Percentiles rank a stretch among this genome's conserved stretches.
Evolutionary conservation across 35 echinoderm and acorn worm species (phyloP).

Genomic region (Lytechinus pictus): DNA sequence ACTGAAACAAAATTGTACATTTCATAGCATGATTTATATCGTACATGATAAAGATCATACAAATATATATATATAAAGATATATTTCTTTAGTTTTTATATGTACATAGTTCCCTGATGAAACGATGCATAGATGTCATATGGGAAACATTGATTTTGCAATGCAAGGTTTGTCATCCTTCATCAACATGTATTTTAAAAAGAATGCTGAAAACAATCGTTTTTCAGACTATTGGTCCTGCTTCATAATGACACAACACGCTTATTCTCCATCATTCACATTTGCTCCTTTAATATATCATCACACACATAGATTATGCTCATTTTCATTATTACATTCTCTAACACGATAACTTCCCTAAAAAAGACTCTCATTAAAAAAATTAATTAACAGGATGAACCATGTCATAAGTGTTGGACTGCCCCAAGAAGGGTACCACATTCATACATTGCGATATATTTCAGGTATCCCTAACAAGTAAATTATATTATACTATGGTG

Average conservation of each 20-base stretch:
- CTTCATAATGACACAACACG: background rate
- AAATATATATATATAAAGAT: slow-evolving; percentile 9
- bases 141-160: slow-evolving; percentile 3
- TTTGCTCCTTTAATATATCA: background rate
- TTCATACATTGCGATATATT: background rate
- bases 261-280: background rate
- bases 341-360: background rate
- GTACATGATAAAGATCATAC: background rate
- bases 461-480: background rate
- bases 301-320: background rate
- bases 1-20: background rate
- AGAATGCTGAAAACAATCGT: slow-evolving; percentile 11
- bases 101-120: background rate
- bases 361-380: background rate
- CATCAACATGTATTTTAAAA: background rate
- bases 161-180: background rate
- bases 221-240: slow-evolving; percentile 1
- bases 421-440: background rate
- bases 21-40: background rate
- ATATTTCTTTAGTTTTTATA: background rate
- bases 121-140: background rate
- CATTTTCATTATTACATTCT: background rate
- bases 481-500: background rate
- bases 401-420: too few species aligned
- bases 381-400: too few species aligned